Evolutionary conservation across 2,888 invertebrate species (phyloP).

Genomic region (Drepana falcataria): DNA sequence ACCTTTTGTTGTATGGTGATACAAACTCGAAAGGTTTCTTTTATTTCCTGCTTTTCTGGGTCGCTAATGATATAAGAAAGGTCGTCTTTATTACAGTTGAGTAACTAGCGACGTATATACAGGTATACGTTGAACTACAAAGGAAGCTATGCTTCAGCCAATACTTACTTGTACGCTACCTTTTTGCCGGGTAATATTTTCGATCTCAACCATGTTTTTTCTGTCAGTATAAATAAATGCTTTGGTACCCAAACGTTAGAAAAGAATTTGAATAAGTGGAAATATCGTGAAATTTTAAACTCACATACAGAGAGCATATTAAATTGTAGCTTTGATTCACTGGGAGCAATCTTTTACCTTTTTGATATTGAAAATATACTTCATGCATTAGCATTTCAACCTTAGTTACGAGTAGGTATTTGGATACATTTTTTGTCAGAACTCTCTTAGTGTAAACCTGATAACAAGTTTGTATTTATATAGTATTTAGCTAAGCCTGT

Average conservation of each 20-base stretch:
- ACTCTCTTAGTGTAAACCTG: slow-evolving; percentile 2
- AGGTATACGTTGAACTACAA: not conserved
- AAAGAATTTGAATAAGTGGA: too few species aligned
- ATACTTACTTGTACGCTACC: too few species aligned
- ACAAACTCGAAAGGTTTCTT: slow-evolving; percentile 30
- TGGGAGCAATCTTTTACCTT: slow-evolving; percentile 6
- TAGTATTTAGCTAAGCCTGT: too few species aligned
- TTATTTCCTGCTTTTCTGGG: slow-evolving; percentile 34
- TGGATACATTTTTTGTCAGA: slow-evolving; percentile 11
- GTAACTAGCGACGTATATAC: slow-evolving; percentile 13
- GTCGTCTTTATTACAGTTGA: slow-evolving; percentile 32
- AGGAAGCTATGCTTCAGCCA: too few species aligned
- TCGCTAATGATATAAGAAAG: slow-evolving; percentile 36
- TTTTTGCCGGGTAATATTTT: too few species aligned
- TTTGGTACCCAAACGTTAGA: too few species aligned
- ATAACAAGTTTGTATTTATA: not conserved
- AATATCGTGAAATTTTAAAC: too few species aligned
- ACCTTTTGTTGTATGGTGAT: slow-evolving; percentile 29
- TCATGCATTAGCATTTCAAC: slow-evolving; percentile 23
- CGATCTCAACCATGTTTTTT: too few species aligned
- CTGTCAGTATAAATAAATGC: too few species aligned
- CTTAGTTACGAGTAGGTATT: slow-evolving; percentile 1
- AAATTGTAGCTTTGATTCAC: not conserved
- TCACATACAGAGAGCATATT: not conserved
- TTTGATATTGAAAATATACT: slow-evolving; percentile 19